Evolutionary conservation across 2,113 vertebrate species (phyloP), one percentile per base, ranked within the genome.

Genomic region (Corydoras sp.): DNA sequence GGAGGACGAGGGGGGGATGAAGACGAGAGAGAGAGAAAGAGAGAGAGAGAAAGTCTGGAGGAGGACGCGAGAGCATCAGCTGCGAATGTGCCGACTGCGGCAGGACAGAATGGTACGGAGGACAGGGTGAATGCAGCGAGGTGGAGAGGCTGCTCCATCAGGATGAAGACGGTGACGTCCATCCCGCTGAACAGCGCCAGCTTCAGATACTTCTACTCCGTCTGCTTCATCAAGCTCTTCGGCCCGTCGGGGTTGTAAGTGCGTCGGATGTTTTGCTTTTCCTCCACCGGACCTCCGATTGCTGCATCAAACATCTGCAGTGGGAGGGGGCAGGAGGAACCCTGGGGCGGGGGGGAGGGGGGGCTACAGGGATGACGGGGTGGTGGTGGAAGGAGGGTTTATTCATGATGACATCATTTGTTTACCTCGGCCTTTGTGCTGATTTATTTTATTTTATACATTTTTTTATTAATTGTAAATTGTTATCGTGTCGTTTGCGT

Each of bases 201-300:
- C 64, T 71, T 86, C 24, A 88, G 78, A 87, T 90, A 88, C 80
- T 85, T 92, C 71, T 92, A 92, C 81, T 90, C 89, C 14, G 83
- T 90, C 72, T 92, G 81, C 68, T 81, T 89, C 83, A 81, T 88
- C 81, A 89, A 86, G 82, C 76, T 88, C 72, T 88, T 87, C 81
- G 84, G 86, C 74, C 87, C 87, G 18, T 85, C 85, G 14, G 87
- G 83, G 81, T 76, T 89, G 87, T 86, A 82, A 92, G 86, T 91
- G 89, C 78, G 51, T 62, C 7, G 31, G 54, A 81, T 80, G 77
- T 75, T 86, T 86, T 65, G 53, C 79, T 78, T 71, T 83, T 77
- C 72, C 74, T 78, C 82, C 82, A 85, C 86, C 72, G 76, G 24
- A 77, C 29, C 56, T 32, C 55, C 74, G 67, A 76, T 75, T 87